phyloP scores from a whole-genome alignment of 2,113 vertebrate species.

The Agapornis roseicollis region DNA sequence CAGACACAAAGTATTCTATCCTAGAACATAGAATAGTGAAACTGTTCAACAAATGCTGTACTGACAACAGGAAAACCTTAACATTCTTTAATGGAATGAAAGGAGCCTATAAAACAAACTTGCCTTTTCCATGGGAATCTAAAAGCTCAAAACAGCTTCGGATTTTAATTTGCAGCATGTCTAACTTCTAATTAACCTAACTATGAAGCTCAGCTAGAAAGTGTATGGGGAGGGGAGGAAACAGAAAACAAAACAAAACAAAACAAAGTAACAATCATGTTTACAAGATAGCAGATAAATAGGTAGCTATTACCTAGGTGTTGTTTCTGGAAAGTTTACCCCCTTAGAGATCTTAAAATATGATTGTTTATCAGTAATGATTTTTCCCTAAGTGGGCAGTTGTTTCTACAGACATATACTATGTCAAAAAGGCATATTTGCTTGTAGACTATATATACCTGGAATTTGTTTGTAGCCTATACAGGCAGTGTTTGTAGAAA shows the following conservation, averaged over 20 bases:
- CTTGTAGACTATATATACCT: background rate
- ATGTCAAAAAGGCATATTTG: background rate
- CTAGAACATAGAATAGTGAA: background rate
- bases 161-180: conserved; percentile 38
- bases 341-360: conserved; percentile 42
- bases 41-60: background rate
- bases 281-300: conserved; percentile 37
- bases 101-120: background rate
- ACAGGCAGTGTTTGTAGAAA: background rate
- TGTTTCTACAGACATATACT: background rate
- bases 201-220: background rate
- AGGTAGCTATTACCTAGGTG: conserved; percentile 32
- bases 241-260: too few species aligned
- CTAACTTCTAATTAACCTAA: conserved; percentile 36
- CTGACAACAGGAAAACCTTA: background rate
- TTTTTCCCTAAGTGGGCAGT: conserved; percentile 29
- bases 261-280: background rate
- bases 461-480: background rate
- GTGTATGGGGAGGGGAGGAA: background rate
- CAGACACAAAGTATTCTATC: background rate
- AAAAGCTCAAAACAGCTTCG: conserved; percentile 6
- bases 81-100: conserved; percentile 24
- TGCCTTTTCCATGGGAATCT: background rate
- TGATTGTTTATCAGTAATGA: conserved; percentile 49
- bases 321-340: conserved; percentile 42